Conservation (phyloP, 1,140 invertebrate species). For the Drosophila watanabei region DNA sequence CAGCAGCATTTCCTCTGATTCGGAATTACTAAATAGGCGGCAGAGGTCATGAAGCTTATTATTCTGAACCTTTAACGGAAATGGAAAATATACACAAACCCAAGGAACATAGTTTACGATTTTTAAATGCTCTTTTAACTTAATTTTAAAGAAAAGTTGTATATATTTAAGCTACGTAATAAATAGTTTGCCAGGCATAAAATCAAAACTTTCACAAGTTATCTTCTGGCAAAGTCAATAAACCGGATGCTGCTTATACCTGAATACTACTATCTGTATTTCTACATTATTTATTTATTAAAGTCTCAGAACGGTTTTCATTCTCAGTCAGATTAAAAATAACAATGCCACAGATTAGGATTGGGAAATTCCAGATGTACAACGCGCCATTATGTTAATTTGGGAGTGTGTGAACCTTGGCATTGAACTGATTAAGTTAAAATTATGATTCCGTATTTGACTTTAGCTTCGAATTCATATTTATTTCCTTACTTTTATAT, state of each 20-base stretch:
- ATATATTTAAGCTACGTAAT: background rate
- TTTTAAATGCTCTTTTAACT: background rate
- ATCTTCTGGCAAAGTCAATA: constrained; percentile 24
- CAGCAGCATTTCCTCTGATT: constrained; percentile 7
- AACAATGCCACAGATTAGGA: constrained; percentile 6
- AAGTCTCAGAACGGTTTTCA: background rate
- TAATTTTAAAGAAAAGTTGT: background rate
- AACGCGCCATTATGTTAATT: constrained; percentile 2
- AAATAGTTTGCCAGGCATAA: background rate
- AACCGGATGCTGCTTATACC: constrained; percentile 23
- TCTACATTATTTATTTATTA: constrained; percentile 4
- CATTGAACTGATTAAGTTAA: background rate
- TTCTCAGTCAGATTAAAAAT: constrained; percentile 34
- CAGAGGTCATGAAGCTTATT: constrained; percentile 14
- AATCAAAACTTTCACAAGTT: background rate
- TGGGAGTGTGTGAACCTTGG: constrained; percentile 1
- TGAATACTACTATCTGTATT: background rate
- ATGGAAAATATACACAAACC: background rate
- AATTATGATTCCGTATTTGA: background rate
- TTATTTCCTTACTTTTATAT: background rate
- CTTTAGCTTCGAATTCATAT: background rate
- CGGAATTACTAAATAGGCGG: background rate
- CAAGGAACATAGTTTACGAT: background rate
- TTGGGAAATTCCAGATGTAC: constrained; percentile 28
- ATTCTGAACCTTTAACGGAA: constrained; percentile 10